phyloP scores from a whole-genome alignment of 2,888 invertebrate species.

The Lasioglossum figueresi region DNA sequence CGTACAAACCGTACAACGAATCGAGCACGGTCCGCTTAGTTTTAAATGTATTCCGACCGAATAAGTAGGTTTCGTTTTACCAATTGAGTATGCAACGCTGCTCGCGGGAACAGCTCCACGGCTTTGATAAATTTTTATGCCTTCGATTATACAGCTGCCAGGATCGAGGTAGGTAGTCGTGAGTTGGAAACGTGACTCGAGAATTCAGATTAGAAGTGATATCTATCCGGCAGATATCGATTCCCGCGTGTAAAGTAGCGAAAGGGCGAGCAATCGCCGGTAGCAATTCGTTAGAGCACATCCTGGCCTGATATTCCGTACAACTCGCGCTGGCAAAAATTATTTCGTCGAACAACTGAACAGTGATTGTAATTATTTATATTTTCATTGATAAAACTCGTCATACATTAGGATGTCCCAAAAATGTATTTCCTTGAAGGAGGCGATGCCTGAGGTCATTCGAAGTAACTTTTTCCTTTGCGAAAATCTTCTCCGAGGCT shows the following conservation, averaged over 20 bases:
- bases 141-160: background rate
- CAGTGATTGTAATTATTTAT: too few species aligned
- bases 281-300: background rate
- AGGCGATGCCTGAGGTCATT: too few species aligned
- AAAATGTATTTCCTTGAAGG: too few species aligned
- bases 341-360: too few species aligned
- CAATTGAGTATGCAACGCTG: constrained; percentile 27
- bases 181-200: background rate
- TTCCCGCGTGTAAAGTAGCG: background rate
- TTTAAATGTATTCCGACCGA: constrained; percentile 32
- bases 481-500: too few species aligned
- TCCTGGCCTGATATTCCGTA: background rate
- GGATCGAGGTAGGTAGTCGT: constrained; percentile 4
- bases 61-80: constrained; percentile 26
- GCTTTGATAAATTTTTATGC: constrained; percentile 26
- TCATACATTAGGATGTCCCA: too few species aligned
- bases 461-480: too few species aligned
- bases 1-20: constrained; percentile 13
- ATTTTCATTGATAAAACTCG: too few species aligned
- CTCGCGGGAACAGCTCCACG: constrained; percentile 6
- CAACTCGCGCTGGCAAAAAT: background rate
- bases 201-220: constrained; percentile 2
- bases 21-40: constrained; percentile 26
- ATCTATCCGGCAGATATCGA: background rate
- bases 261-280: background rate